phyloP scores from a whole-genome alignment of 1,140 invertebrate genomes.

The Oryzaephilus surinamensis region DNA sequence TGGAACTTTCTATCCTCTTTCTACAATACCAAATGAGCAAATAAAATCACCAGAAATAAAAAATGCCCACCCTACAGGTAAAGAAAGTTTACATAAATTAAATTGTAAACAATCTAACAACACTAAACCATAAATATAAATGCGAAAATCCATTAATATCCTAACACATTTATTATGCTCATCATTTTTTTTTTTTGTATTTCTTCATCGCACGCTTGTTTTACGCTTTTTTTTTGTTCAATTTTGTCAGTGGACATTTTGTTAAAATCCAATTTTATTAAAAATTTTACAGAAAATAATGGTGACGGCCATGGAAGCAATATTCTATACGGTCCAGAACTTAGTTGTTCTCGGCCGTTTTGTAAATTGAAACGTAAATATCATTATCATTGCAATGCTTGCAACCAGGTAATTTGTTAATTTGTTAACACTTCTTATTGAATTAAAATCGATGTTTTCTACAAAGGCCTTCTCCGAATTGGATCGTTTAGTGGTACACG shows the following conservation, averaged over 20 bases:
- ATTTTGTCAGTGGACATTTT: background rate
- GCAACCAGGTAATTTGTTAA: slow-evolving; percentile 54
- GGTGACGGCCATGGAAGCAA: slow-evolving; percentile 13
- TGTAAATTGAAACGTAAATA: slow-evolving; percentile 77
- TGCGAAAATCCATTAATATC: background rate
- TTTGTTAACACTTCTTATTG: slow-evolving; percentile 1
- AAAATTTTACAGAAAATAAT: background rate
- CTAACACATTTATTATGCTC: background rate
- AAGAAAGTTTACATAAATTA: no score
- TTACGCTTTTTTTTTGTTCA: background rate
- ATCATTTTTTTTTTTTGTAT: background rate
- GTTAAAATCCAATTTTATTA: background rate
- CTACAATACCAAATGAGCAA: slow-evolving; percentile 48
- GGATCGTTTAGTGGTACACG: slow-evolving; percentile 54
- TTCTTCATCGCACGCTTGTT: background rate
- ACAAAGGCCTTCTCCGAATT: slow-evolving; percentile 54
- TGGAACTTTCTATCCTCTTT: slow-evolving; percentile 86
- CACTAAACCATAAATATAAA: background rate
- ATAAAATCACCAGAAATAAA: slow-evolving; percentile 27
- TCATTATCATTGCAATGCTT: slow-evolving; percentile 80
- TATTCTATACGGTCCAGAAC: slow-evolving; percentile 39
- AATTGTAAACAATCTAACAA: no score
- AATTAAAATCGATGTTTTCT: slow-evolving; percentile 1
- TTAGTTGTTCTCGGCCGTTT: slow-evolving; percentile 69
- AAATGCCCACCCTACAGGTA: slow-evolving; percentile 29